Base-by-base conservation (phyloP, 2,797 vertebrate species). In the Enteromius trimaculatus region DNA sequence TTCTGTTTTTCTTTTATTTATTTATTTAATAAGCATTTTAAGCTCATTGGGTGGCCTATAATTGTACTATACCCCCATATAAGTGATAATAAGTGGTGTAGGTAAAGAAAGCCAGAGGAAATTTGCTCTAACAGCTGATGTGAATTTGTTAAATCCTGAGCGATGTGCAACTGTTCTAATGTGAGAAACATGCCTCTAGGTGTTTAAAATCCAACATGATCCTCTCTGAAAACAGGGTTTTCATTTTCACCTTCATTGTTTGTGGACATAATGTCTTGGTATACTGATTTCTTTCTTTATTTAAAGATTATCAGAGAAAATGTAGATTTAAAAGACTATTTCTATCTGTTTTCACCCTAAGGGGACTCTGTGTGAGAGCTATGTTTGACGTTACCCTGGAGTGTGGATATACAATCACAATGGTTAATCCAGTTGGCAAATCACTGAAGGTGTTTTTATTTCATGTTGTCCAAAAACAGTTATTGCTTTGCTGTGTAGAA, bases 191-290 rank as follows among this genome's bases (percentile, higher is more conserved):
- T 65, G 77, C 42, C 44, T 47, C 19, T 49, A 47, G 17, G 42
- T 65, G 17, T 78, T 78, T 78, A 1, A 47, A 47, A 77, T 64
- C 77, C 19, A 78, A 65, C 16, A 64, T 44, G 42, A 62, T 31
- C 55, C 4, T 42, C 26, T 64, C 23, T 29, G 23, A 11, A 77
- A 64, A 60, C 23, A 29, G 23, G 39, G 6, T 2, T 62, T 78
- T 78, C 6, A 77, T 44, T 77, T 77, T 77, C 37, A 44, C 75
- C 55, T 29, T 62, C 6, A 31, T 31, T 31, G 14, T 64, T 64
- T 64, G 26, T 64, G 29, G 14, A 64, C 26, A 31, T 64, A 31
- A 31, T 64, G 29, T 64, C 29, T 31, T 31, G 26, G 1, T 64
- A 17, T 64, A 64, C 26, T 64, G 26, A 31, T 31, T 64, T 64